phyloP scores from a whole-genome alignment of 2,888 invertebrate genomes.

The Ceratothoa steindachneri region DNA sequence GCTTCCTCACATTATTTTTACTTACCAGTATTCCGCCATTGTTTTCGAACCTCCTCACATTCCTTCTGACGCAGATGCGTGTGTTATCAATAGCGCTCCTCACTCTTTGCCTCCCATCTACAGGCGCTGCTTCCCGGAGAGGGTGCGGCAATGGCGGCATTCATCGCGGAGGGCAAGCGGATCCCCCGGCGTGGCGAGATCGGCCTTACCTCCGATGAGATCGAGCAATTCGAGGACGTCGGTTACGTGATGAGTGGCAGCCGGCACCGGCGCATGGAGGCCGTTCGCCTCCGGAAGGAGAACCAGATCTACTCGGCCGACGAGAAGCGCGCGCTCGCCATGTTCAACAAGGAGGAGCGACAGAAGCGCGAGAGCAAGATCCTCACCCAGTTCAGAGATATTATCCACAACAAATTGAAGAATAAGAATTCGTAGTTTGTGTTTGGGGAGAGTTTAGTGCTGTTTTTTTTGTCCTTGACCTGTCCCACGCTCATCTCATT shows the following conservation, averaged over 20 bases:
- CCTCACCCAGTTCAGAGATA: slow-evolving; percentile 86
- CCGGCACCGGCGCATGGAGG: slow-evolving; percentile 96
- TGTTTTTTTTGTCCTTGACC: too few species aligned
- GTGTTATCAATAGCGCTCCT: too few species aligned
- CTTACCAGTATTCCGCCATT: too few species aligned
- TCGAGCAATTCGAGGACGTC: slow-evolving; percentile 81
- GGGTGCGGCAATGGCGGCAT: slow-evolving; percentile 99
- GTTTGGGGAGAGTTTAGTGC: background rate
- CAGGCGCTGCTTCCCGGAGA: slow-evolving; percentile 88
- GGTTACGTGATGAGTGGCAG: slow-evolving; percentile 74
- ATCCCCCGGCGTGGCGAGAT: slow-evolving; percentile 98
- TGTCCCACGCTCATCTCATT: too few species aligned
- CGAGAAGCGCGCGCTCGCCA: slow-evolving; percentile 94
- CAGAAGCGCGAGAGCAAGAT: slow-evolving; percentile 93
- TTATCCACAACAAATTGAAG: slow-evolving; percentile 70
- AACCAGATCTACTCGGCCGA: slow-evolving; percentile 99
- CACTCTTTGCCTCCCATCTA: background rate
- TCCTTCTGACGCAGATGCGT: too few species aligned
- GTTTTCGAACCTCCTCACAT: too few species aligned
- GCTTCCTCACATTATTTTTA: too few species aligned
- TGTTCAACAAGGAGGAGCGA: slow-evolving; percentile 97
- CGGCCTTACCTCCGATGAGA: slow-evolving; percentile 91
- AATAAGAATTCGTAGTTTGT: slow-evolving; percentile 50
- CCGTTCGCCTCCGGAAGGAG: slow-evolving; percentile 97
- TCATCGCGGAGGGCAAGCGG: slow-evolving; percentile 95